Conservation (phyloP, 2,113 vertebrate genomes). For the Cyanoramphus novaezelandiae region DNA sequence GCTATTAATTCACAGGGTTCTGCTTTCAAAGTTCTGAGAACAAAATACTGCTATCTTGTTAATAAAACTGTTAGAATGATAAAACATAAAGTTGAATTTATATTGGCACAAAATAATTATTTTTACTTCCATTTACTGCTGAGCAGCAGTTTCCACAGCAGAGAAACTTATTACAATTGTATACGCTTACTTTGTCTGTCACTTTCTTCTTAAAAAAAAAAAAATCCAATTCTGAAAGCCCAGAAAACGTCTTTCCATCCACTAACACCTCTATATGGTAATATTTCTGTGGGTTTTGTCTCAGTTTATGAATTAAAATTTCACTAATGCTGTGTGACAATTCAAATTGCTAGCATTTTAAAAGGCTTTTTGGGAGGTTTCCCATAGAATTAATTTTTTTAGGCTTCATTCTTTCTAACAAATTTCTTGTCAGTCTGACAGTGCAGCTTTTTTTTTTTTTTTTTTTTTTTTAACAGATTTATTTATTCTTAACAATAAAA, state of each 20-base stretch:
- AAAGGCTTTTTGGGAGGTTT: not conserved
- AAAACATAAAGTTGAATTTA: conserved; percentile 24
- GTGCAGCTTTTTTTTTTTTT: not conserved
- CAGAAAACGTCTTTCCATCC: not conserved
- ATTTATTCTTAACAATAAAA: not conserved
- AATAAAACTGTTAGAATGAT: conserved; percentile 55
- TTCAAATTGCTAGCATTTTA: not conserved
- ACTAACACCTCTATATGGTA: not conserved
- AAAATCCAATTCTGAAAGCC: not conserved
- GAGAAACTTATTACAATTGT: not conserved
- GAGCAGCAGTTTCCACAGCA: not conserved
- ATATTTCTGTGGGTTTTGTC: not conserved
- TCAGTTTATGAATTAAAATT: not conserved
- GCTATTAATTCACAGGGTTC: conserved; percentile 53
- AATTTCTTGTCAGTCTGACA: not conserved
- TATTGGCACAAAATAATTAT: conserved; percentile 32
- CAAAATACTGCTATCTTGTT: conserved; percentile 42
- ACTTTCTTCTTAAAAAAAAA: not conserved
- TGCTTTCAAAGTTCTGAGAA: conserved; percentile 44
- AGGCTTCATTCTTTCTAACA: not conserved
- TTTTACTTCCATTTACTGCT: conserved; percentile 20
- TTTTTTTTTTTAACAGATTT: not conserved
- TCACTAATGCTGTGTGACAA: not conserved
- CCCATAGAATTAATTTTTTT: not conserved
- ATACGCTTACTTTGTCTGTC: not conserved